phyloP scores from a whole-genome alignment of 1,140 invertebrate genomes.

The Philaenus spumarius region DNA sequence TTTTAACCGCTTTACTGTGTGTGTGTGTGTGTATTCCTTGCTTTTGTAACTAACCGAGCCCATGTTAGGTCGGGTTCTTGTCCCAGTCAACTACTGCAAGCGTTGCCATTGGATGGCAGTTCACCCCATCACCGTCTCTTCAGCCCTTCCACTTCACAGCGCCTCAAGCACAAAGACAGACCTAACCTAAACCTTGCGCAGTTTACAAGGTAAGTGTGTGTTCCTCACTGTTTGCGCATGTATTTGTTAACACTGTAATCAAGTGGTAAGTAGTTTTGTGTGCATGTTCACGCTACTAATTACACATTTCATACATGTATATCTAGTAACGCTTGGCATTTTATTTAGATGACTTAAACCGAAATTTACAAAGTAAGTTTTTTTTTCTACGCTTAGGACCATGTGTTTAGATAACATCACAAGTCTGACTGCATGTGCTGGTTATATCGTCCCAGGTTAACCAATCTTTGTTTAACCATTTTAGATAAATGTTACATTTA shows the following conservation, averaged over 20 bases:
- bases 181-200: constrained; percentile 42
- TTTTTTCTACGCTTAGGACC: too few species aligned
- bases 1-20: not conserved
- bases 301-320: too few species aligned
- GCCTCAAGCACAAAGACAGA: constrained; percentile 49
- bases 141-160: constrained; percentile 40
- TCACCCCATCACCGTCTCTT: constrained; percentile 29
- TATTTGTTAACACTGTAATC: not conserved
- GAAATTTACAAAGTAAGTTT: too few species aligned
- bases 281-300: too few species aligned
- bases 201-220: constrained; percentile 38
- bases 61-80: constrained; percentile 75
- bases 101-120: constrained; percentile 10
- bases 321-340: too few species aligned
- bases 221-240: not conserved
- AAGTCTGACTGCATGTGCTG: too few species aligned
- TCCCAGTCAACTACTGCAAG: constrained; percentile 74
- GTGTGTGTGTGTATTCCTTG: constrained; percentile 1
- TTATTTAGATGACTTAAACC: too few species aligned
- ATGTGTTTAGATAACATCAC: too few species aligned
- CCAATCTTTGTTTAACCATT: too few species aligned
- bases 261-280: too few species aligned
- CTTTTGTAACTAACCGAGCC: not conserved
- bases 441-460: too few species aligned
- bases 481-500: too few species aligned